phyloP scores from a whole-genome alignment of 2,113 vertebrate species.

The Albula glossodonta region DNA sequence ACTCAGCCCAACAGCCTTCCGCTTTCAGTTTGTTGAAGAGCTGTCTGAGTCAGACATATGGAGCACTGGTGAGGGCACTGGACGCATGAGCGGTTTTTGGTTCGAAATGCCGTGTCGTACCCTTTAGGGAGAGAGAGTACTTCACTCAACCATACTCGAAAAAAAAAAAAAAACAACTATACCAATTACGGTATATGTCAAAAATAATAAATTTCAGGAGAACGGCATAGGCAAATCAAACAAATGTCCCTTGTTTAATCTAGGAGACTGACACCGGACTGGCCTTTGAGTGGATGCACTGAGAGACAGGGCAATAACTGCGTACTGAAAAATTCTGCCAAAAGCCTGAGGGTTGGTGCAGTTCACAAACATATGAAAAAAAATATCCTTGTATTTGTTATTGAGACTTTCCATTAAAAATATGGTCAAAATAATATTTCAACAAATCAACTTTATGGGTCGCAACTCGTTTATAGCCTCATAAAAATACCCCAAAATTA shows the following conservation, averaged over 20 bases:
- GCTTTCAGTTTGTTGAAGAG: no score
- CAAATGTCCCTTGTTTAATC: background rate
- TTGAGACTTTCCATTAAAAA: background rate
- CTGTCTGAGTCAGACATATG: background rate
- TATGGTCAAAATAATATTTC: background rate
- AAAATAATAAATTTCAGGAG: background rate
- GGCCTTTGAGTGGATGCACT: background rate
- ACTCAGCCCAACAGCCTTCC: no score
- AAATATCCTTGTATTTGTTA: background rate
- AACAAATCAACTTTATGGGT: background rate
- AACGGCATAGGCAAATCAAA: background rate
- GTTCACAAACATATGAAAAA: no score
- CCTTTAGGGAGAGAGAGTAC: background rate
- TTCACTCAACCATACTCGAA: background rate
- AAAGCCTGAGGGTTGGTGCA: background rate
- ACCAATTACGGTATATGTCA: background rate
- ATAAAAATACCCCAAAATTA: background rate
- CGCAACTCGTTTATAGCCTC: background rate
- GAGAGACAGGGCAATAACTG: background rate
- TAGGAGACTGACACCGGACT: background rate
- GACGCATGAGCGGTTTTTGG: background rate
- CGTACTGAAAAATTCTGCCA: background rate
- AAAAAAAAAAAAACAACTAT: background rate
- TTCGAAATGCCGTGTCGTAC: background rate
- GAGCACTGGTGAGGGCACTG: background rate